Conservation (phyloP, 2,888 invertebrate genomes). For the Caenorhabditis sulstoni region DNA sequence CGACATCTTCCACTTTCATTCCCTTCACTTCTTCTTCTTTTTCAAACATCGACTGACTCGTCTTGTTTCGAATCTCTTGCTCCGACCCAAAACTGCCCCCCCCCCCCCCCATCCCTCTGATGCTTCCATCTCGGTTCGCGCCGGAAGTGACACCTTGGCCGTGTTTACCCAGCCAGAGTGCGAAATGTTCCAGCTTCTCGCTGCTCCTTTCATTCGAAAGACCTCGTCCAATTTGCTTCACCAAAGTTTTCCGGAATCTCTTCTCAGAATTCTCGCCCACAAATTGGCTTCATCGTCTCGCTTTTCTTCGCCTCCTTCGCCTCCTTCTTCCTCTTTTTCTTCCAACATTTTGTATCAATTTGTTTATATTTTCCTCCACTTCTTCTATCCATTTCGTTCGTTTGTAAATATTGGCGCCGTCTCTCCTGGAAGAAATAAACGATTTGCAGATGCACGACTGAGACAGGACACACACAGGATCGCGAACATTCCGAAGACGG, state of each 20-base stretch:
- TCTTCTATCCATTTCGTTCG: background rate
- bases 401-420: constrained; percentile 21
- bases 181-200: background rate
- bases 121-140: too few relatives aligned
- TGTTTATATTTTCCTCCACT: constrained; percentile 11
- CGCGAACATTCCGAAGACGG: constrained; percentile 21
- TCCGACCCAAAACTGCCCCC: too few relatives aligned
- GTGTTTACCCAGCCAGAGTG: constrained; percentile 11
- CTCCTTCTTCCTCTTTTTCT: constrained; percentile 7
- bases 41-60: background rate
- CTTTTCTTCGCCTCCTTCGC: background rate
- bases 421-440: background rate
- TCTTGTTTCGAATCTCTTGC: too few relatives aligned
- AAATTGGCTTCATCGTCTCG: constrained; percentile 3
- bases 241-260: background rate
- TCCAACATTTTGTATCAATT: constrained; percentile 13
- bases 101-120: too few relatives aligned
- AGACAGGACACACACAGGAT: too few relatives aligned
- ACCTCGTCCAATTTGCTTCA: too few relatives aligned
- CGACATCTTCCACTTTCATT: background rate
- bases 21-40: background rate
- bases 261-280: constrained; percentile 7
- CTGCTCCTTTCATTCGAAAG: background rate
- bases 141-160: too few relatives aligned
- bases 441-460: constrained; percentile 40